A percentile compares a stretch with the other conserved stretches of the same genome.
phyloP scores from a whole-genome alignment of 2,797 vertebrate genomes.

The Phalanger gymnotis region DNA sequence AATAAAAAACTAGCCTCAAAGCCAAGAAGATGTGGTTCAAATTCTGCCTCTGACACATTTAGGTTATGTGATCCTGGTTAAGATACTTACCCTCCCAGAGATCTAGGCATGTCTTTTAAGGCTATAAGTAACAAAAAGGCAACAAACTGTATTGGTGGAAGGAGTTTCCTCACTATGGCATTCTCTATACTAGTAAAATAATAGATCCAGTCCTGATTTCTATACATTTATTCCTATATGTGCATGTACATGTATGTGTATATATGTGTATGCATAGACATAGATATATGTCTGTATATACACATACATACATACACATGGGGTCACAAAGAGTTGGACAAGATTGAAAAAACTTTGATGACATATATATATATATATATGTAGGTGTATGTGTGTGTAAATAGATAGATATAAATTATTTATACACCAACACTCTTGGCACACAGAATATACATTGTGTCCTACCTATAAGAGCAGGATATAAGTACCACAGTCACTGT shows the following conservation, averaged over 20 bases:
- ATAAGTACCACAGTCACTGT: background rate
- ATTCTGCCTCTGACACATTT: background rate
- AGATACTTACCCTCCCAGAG: background rate
- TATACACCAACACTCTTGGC: background rate
- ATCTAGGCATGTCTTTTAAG: background rate
- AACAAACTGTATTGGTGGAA: background rate
- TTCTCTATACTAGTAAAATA: background rate
- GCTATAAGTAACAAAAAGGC: background rate
- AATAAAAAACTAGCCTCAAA: background rate
- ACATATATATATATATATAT: background rate
- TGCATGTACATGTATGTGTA: too few relatives aligned
- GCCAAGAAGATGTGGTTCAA: background rate
- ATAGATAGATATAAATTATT: background rate
- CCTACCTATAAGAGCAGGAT: background rate
- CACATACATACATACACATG: background rate
- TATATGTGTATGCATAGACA: too few relatives aligned
- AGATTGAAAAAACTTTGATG: background rate
- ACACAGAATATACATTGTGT: background rate
- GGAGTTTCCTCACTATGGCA: background rate
- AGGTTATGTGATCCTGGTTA: background rate
- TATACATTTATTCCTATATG: too few relatives aligned
- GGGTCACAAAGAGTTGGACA: background rate
- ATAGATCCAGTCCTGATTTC: background rate
- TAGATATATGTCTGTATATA: too few relatives aligned
- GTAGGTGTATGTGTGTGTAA: background rate